phyloP scores from a whole-genome alignment of 1,140 invertebrate genomes.

The Drosophila truncata region DNA sequence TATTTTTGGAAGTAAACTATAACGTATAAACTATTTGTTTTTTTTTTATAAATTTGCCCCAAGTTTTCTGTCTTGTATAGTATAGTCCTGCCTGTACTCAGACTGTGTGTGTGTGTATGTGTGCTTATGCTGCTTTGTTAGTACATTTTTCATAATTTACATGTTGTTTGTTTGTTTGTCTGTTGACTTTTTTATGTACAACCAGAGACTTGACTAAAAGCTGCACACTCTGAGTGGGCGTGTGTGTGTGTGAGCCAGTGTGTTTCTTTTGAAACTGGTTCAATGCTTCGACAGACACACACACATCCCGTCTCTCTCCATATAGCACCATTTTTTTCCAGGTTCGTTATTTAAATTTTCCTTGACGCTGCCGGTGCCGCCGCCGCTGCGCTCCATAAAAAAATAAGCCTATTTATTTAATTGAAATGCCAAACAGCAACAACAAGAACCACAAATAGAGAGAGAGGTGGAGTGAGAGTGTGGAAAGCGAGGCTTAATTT shows the following conservation, averaged over 20 bases:
- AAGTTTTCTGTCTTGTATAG: constrained; percentile 2
- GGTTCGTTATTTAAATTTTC: constrained; percentile 73
- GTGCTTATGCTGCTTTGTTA: constrained; percentile 71
- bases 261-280: constrained; percentile 63
- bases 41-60: neutral
- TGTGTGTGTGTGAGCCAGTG: constrained; percentile 21
- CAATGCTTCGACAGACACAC: constrained; percentile 55
- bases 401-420: constrained; percentile 83
- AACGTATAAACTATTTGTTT: neutral
- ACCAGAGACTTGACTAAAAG: constrained; percentile 79
- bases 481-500: constrained; percentile 12
- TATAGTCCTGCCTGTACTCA: constrained; percentile 8
- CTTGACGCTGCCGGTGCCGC: constrained; percentile 33
- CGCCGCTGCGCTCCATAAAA: constrained; percentile 47
- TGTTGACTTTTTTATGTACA: constrained; percentile 81
- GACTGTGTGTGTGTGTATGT: constrained; percentile 14
- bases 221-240: constrained; percentile 41
- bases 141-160: constrained; percentile 84
- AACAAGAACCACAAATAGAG: constrained; percentile 15
- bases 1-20: neutral
- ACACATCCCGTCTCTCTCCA: constrained; percentile 13
- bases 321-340: constrained; percentile 45
- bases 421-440: constrained; percentile 70
- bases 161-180: constrained; percentile 77
- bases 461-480: neutral